Percentiles rank a stretch among this genome's conserved stretches.
Evolutionary conservation across 1,140 invertebrate genomes (phyloP).

Genomic region (Magallana ariakensis): DNA sequence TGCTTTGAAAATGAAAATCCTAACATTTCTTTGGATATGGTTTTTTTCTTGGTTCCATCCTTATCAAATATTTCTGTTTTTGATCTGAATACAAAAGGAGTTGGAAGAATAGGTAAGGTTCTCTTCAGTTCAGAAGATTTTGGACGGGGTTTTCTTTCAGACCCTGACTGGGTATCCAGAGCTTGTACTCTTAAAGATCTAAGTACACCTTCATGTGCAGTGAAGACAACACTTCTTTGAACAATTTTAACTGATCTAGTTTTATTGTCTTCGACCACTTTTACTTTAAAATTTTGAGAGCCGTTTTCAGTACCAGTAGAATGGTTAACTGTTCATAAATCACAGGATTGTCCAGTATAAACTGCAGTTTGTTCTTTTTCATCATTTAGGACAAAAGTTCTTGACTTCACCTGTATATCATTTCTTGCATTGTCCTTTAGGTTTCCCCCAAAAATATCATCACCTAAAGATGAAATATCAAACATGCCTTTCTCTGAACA

Average conservation of each 20-base stretch:
- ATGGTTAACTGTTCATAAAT: neutral
- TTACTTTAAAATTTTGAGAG: too few species aligned
- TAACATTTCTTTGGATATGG: neutral
- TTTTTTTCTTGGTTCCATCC: neutral
- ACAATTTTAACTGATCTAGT: neutral
- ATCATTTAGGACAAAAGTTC: neutral
- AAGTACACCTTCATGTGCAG: neutral
- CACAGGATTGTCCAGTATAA: neutral
- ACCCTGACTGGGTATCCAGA: neutral
- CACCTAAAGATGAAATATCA: neutral
- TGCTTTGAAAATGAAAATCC: neutral
- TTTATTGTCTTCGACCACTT: too few species aligned
- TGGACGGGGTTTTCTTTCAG: neutral
- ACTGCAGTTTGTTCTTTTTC: neutral
- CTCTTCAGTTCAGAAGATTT: slow-evolving; percentile 14
- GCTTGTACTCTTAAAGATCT: neutral
- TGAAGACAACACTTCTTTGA: neutral
- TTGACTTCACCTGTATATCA: neutral
- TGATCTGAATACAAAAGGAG: slow-evolving; percentile 19
- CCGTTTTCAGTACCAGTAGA: too few species aligned
- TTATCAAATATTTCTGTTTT: neutral
- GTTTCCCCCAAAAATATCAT: neutral
- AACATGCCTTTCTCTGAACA: neutral
- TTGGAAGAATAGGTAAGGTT: slow-evolving; percentile 17
- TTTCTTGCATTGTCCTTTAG: neutral